Evolutionary conservation across 2,113 vertebrate genomes (phyloP).

Genomic region (Cynopterus brachyotis): DNA sequence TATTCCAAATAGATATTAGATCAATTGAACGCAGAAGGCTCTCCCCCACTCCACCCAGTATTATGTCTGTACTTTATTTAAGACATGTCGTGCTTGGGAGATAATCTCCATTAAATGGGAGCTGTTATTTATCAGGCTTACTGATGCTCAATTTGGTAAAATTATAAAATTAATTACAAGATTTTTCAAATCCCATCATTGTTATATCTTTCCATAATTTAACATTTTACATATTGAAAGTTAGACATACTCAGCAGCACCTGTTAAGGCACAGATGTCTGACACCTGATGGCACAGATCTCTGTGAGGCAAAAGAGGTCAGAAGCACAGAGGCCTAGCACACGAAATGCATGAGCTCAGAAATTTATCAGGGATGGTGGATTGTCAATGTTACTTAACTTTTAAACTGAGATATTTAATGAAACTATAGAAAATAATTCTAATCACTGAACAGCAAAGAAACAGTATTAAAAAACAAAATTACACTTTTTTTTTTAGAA

Average conservation of each 20-base stretch:
- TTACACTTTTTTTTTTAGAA: not conserved
- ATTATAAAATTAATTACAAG: not conserved
- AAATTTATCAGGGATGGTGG: not conserved
- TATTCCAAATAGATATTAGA: not conserved
- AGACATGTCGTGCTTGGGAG: not conserved
- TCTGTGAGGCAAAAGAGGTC: not conserved
- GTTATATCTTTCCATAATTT: not conserved
- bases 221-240: not conserved
- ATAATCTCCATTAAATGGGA: not conserved
- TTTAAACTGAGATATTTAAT: not conserved
- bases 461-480: not conserved
- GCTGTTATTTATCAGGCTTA: not conserved
- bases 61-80: not conserved
- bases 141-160: not conserved
- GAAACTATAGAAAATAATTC: not conserved
- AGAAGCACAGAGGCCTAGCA: not conserved
- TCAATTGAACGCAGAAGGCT: not conserved
- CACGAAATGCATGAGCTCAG: not conserved
- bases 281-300: rapidly evolving
- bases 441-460: not conserved
- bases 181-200: not conserved
- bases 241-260: not conserved
- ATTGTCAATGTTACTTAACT: not conserved
- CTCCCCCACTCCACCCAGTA: rapidly evolving
- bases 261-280: not conserved